Base-by-base conservation (phyloP, 2,888 invertebrate species). In the Volucella bombylans region DNA sequence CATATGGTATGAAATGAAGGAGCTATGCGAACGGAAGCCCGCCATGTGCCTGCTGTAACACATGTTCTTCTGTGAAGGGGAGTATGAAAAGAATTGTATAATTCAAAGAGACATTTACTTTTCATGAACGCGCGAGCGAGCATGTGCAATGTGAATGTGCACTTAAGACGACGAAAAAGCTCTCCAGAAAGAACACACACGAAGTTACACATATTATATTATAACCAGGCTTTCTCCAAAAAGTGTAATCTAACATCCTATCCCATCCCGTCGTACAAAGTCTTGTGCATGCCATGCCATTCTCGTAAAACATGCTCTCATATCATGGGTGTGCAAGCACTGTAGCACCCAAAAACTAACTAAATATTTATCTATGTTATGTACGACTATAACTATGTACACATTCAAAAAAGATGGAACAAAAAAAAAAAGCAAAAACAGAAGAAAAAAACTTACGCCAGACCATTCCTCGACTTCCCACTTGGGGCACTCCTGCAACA, bases 391-490 rank as follows among this genome's bases (percentile, higher is more conserved):
- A 23, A 23, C 18, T 23, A 23, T 31, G 31, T 31, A 71, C 78
- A 85, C 76, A 80, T 72, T 76, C 61, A 41, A 43, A 59, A 57
- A 55, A 39, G 41, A 50, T 61, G 73, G 54, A 83, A n/a, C n/a
- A n/a, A 86, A 64, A 52, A 83, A 82, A 79, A 49, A 57, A 85
- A 82, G 74, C 41, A 57, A 52, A 57, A 50, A 38, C 47, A 55
- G 18, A 15, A 64, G 8, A 39, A 54, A 39, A 64, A 78, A 88
- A 94, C 96, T 95, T 93, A 98, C 98, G 93, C 96, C 95, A 69
- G 97, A 97, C 98, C 98, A 98, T 77, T 95, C 94, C 38, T 96
- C 95, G 55, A 96, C 94, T 86, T 96, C 94, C 98, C 98, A 98
- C 87, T 94, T 94, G 0, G 98, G 97, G 90, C 98, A 98, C 83